A percentile compares a stretch with the other conserved stretches of the same genome.
phyloP scores from a whole-genome alignment of 2,888 invertebrate species.

The Erannis defoliaria region DNA sequence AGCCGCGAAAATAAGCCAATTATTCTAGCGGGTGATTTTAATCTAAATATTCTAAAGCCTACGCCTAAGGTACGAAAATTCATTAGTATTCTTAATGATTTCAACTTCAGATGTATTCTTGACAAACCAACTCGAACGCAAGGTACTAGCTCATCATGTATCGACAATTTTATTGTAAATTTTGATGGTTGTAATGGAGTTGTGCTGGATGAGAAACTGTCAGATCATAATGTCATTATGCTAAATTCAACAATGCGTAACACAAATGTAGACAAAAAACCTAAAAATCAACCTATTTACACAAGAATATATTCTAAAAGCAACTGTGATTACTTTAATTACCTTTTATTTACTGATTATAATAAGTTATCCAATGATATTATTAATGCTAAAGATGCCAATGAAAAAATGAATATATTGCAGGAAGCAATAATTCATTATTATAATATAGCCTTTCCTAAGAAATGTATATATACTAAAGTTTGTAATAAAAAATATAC shows the following conservation, averaged over 20 bases:
- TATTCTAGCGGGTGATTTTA: too few relatives aligned
- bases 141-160: conserved; percentile 2
- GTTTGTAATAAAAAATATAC: background rate
- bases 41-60: background rate
- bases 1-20: background rate
- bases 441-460: conserved; percentile 1
- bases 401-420: background rate
- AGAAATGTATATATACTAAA: background rate
- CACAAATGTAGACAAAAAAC: background rate
- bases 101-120: background rate
- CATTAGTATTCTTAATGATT: background rate
- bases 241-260: background rate
- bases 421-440: background rate
- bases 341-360: background rate
- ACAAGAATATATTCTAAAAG: background rate
- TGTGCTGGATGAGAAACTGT: background rate
- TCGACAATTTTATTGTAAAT: conserved; percentile 8
- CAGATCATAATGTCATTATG: conserved; percentile 5
- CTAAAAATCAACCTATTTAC: background rate
- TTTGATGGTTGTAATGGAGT: background rate
- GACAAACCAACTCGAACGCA: conserved; percentile 1
- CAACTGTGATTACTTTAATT: conserved; percentile 4
- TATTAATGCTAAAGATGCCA: too few relatives aligned
- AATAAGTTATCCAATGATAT: background rate
- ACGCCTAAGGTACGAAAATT: background rate